These are phyloP conservation scores for Centruroides sculpturatus DNA, from an alignment of 1,140 invertebrate species.

Conservation along the genomic window DNA sequence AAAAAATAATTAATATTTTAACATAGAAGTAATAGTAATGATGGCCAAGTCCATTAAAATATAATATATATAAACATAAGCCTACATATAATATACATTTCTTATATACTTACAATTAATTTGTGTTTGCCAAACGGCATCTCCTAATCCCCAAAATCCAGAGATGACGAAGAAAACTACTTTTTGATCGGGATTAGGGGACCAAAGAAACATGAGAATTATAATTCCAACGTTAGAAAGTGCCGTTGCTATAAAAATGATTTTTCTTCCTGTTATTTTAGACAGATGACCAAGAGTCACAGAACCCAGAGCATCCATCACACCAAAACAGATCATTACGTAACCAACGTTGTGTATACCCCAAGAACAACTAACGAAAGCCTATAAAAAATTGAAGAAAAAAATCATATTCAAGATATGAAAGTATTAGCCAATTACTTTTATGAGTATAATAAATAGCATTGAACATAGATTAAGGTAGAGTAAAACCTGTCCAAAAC, in stretches of 20 bases:
- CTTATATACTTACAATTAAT: slow-evolving; percentile 60
- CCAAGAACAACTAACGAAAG: slow-evolving; percentile 80
- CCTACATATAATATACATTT: too few relatives aligned
- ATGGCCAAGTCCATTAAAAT: too few relatives aligned
- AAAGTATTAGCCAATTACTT: too few relatives aligned
- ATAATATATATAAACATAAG: too few relatives aligned
- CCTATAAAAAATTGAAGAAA: slow-evolving; percentile 40
- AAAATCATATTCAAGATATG: too few relatives aligned
- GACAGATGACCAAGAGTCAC: slow-evolving; percentile 77
- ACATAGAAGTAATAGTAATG: too few relatives aligned
- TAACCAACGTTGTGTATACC: slow-evolving; percentile 83
- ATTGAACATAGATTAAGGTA: too few relatives aligned
- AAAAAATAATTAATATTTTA: too few relatives aligned
- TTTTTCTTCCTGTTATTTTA: slow-evolving; percentile 76
- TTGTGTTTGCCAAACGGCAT: slow-evolving; percentile 96
- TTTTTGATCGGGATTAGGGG: slow-evolving; percentile 59
- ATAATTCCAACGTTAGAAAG: slow-evolving; percentile 60
- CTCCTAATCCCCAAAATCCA: slow-evolving; percentile 88
- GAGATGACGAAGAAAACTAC: slow-evolving; percentile 78
- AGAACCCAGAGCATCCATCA: slow-evolving; percentile 76
- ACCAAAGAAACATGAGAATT: slow-evolving; percentile 67
- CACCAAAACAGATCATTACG: slow-evolving; percentile 90
- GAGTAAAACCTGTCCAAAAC: too few relatives aligned
- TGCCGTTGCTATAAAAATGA: slow-evolving; percentile 63
- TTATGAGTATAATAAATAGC: too few relatives aligned